Conservation (phyloP, 23 tunicate genomes). For the Diplosoma virens region DNA sequence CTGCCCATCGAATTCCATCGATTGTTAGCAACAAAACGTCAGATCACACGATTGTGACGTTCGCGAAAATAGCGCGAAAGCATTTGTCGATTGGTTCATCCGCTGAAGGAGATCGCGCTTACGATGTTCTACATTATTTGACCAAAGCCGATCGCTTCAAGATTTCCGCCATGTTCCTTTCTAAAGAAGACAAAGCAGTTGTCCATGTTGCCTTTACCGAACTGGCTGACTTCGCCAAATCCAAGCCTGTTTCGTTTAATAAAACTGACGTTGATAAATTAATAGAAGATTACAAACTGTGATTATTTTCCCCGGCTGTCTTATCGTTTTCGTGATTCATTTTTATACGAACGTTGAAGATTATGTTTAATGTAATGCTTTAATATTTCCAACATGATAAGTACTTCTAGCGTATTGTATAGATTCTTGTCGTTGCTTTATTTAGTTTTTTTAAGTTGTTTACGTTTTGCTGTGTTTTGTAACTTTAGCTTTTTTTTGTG, state of each 20-base stretch:
- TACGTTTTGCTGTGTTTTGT: too few species aligned
- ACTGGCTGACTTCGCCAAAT: not conserved
- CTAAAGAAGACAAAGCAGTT: constrained; percentile 26
- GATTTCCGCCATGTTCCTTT: constrained; percentile 82
- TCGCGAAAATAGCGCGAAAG: constrained; percentile 44
- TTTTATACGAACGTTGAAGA: too few species aligned
- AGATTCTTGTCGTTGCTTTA: too few species aligned
- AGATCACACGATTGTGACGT: constrained; percentile 65
- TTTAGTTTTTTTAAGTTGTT: too few species aligned
- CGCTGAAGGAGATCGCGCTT: constrained; percentile 38
- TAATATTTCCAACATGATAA: too few species aligned
- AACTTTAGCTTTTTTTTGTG: too few species aligned
- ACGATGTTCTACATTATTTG: constrained; percentile 29
- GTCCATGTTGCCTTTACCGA: constrained; percentile 26
- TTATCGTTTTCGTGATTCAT: too few species aligned
- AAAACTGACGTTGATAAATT: not conserved
- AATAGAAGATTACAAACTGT: not conserved
- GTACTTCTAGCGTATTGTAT: too few species aligned
- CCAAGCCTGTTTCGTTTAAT: not conserved
- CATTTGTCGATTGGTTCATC: constrained; percentile 9
- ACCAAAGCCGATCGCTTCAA: constrained; percentile 60
- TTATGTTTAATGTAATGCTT: too few species aligned
- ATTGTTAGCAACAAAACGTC: constrained; percentile 80
- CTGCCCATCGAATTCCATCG: constrained; percentile 27
- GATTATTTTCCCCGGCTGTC: too few species aligned